Conservation (phyloP, 2,113 vertebrate genomes). For the Phocoena phocoena region DNA sequence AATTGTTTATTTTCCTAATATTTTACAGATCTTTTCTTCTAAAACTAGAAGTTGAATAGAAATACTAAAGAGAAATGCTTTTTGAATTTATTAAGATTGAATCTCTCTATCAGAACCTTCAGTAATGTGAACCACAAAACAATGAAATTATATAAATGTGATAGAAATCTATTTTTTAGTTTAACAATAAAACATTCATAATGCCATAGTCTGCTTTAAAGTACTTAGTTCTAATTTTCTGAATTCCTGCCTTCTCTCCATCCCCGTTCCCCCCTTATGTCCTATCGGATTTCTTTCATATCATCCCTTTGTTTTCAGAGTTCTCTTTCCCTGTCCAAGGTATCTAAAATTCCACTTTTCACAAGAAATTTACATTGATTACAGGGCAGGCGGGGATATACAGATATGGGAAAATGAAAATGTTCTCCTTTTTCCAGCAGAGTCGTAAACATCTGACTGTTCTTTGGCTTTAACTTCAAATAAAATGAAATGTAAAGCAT, state of each 20-base stretch:
- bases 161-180: background rate
- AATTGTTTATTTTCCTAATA: background rate
- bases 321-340: background rate
- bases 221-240: background rate
- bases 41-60: background rate
- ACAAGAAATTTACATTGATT: slow-evolving; percentile 30
- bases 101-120: background rate
- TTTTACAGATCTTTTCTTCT: background rate
- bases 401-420: slow-evolving; percentile 6
- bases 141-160: background rate
- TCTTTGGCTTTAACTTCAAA: slow-evolving; percentile 53
- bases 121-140: background rate
- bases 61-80: background rate
- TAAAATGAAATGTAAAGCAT: slow-evolving; percentile 37
- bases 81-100: background rate
- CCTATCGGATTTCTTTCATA: background rate
- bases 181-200: background rate
- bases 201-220: background rate
- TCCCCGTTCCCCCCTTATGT: background rate
- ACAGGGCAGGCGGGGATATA: background rate
- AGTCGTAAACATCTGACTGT: background rate
- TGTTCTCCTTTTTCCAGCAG: background rate
- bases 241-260: background rate
- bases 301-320: slow-evolving; percentile 1
- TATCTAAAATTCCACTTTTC: slow-evolving; percentile 22